Conservation (phyloP, 2,797 vertebrate species). For the Varecia variegata region DNA sequence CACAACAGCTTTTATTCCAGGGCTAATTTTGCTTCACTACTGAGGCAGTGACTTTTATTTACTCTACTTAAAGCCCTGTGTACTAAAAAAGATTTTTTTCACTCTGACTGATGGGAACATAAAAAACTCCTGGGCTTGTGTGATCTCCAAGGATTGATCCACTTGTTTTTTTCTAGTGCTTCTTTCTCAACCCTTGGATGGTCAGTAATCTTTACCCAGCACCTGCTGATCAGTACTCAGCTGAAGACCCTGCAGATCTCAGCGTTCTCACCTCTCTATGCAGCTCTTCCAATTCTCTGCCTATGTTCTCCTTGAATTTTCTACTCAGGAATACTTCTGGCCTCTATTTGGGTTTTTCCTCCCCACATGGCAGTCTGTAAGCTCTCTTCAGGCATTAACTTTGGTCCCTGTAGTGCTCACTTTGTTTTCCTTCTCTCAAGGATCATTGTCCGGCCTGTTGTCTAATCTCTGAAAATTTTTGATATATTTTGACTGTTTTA, state of each 20-base stretch:
- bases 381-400: neutral
- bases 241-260: neutral
- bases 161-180: neutral
- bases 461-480: neutral
- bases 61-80: neutral
- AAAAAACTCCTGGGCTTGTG: neutral
- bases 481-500: neutral
- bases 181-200: neutral
- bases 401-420: neutral
- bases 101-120: neutral
- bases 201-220: neutral
- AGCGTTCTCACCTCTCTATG: neutral
- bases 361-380: neutral
- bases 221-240: neutral
- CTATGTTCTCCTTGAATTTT: neutral
- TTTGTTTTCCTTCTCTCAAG: neutral
- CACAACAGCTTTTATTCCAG: neutral
- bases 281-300: neutral
- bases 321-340: neutral
- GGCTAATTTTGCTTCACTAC: neutral
- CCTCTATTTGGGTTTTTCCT: neutral
- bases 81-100: too few relatives aligned
- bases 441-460: neutral
- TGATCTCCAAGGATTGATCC: neutral
- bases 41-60: neutral